Evolutionary conservation across 2,113 vertebrate genomes (phyloP), one percentile per base, ranked within the genome.

Genomic region (Tinamus guttatus): DNA sequence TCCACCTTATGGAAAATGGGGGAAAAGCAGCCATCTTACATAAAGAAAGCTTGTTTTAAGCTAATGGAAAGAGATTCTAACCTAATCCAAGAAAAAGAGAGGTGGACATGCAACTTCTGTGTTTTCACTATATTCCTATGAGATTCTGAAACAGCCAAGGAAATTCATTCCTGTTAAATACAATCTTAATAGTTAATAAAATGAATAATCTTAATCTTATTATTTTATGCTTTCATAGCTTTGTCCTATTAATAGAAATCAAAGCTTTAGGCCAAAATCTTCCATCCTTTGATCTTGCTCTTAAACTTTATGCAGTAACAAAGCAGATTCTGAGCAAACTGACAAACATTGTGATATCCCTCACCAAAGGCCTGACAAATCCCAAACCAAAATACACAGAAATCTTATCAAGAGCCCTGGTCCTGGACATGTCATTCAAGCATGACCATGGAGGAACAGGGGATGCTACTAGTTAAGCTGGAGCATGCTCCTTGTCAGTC

Each of bases 121-220:
- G 49, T 73, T 87, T 54, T 58, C 67, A 40, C 13, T 32, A 7
- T 3, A 8, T 51, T 78, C 51, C 59, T 78, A 69, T n/a, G 51
- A 85, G 56, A 65, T 62, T 56, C 76, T 79, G 77, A 84, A 54
- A 69, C 64, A 78, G 73, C 62, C 77, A 84, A 75, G 56, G 27
- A 67, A 70, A 13, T 90, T 84, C 6, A 15, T 83, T 67, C 73
- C 78, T 21, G 13, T 36, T 89, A 92, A 95, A 82, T 40, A 84
- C 30, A 45, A 45, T 32, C 79, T 95, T 89, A 95, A 96, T 94
- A 86, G 95, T 96, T 92, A 84, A 96, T 95, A 45, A 24, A 92
- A 92, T 86, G 89, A 95, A 94, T 96, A 95, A 84, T 70, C 51
- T 70, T 45, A 59, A 30, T 56, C 51, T 95, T 43, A 95, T 92